Evolutionary conservation across 2,888 invertebrate genomes (phyloP).

Genomic region (Hylaea fasciaria): DNA sequence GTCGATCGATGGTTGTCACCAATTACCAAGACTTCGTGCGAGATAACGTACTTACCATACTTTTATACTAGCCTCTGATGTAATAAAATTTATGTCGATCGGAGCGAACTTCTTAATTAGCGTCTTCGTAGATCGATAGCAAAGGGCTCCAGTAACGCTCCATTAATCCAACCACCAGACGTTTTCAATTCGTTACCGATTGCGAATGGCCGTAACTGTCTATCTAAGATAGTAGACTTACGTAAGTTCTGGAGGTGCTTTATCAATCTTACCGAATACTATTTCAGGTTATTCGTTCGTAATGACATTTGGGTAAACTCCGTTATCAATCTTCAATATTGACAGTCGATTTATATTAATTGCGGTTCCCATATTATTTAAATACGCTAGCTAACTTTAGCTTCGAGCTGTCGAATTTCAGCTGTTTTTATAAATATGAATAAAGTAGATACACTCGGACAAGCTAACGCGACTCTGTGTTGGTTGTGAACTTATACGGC

Average conservation of each 20-base stretch:
- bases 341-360: too few species aligned
- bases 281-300: conserved; percentile 1
- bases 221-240: conserved; percentile 14
- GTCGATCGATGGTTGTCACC: too few species aligned
- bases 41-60: conserved; percentile 2
- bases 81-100: conserved; percentile 72
- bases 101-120: conserved; percentile 76
- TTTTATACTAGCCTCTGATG: conserved; percentile 38
- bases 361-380: too few species aligned
- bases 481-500: too few species aligned
- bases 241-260: conserved; percentile 14
- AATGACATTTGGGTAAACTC: background rate
- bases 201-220: conserved; percentile 37
- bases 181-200: conserved; percentile 62
- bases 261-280: conserved; percentile 9
- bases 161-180: conserved; percentile 57
- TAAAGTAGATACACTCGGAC: too few species aligned
- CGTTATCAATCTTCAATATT: background rate
- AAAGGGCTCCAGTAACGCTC: conserved; percentile 61
- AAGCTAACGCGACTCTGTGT: too few species aligned
- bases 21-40: background rate
- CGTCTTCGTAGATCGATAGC: conserved; percentile 57
- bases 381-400: too few species aligned
- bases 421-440: too few species aligned
- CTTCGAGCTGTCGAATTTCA: too few species aligned